Base-by-base conservation (phyloP, 2,797 vertebrate species). In the Hyperoplus immaculatus region DNA sequence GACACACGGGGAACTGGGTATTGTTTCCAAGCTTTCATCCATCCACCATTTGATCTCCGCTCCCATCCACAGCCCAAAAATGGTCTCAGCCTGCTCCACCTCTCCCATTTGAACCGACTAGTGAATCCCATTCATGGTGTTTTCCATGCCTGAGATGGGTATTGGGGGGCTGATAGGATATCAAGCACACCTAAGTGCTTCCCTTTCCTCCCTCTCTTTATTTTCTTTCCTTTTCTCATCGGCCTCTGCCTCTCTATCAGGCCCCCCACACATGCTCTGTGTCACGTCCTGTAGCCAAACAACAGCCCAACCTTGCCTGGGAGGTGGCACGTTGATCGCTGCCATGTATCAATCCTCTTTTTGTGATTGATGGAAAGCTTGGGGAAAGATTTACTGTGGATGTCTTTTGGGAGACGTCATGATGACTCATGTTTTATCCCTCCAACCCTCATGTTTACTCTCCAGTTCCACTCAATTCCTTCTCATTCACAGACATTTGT, bases 181-280 rank as follows among this genome's bases (percentile, higher is more conserved):
- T 93, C 88, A 89, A 91, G 88, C 91, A 88, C 92, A 94, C 93
- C 93, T 94, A 94, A 94, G 92, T 93, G 93, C 89, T 94, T 94
- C 93, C 93, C 81, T 94, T 94, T 94, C 93, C 93, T 90, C 87
- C 70, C 91, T 86, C 82, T 86, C 90, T 91, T 93, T 92, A 93
- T 93, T 92, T 93, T 93, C 92, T 92, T 93, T 90, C 89, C 90
- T 90, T 88, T 92, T 90, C 90, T 92, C 89, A 82, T 89, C 82
- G 86, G 87, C 89, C 85, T 85, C 84, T 80, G 91, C 84, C 82
- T 83, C 91, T 89, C 90, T 93, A 94, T 94, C 92, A 86, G 91
- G 86, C 79, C 77, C 84, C 88, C 85, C 86, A 80, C 92, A 92
- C 93, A 93, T 92, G 91, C 88, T 91, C 86, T 58, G 82, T 92